Base-by-base conservation (phyloP, 2,797 vertebrate genomes). In the Holocentrus rufus region DNA sequence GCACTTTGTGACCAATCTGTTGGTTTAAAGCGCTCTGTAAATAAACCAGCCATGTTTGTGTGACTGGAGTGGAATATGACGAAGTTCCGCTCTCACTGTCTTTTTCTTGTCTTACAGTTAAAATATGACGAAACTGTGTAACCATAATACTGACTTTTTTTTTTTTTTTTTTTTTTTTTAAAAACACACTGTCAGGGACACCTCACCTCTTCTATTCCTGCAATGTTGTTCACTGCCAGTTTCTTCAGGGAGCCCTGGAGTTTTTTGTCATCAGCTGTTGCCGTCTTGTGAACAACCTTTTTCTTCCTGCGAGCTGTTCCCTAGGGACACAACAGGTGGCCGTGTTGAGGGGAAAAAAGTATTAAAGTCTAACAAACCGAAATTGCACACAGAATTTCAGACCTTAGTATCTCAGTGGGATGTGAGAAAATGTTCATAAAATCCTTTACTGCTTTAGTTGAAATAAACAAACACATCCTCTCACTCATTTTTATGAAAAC, bases 171-270 rank as follows among this genome's bases (percentile, higher is more conserved):
- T n/a, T 84, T 65, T 42, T 14, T 31, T 31, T 31, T 7, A 31
- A 7, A 7, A 31, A 46, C 23, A 14, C 31, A 53, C 20, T 25
- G 3, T 22, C 20, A 53, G 52, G 20, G n/a, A n/a, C n/a, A n/a
- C n/a, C n/a, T n/a, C n/a, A 98, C 97, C 96, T 98, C 97, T 90
- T 98, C 97, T 86, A 98, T 98, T 80, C 97, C 97, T 89, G 96
- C 96, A 88, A 98, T 98, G 74, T 98, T 98, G 91, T 98, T 98
- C 81, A 98, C 97, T 70, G 97, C 96, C 89, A 98, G 91, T 84
- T 98, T 98, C 90, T 98, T 98, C 78, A 98, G 93, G 58, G 97
- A 98, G 90, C 96, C 97, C 92, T 98, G 97, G 82, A 98, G 96
- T 90, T 98, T 98, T 92, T 98, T 98, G 92, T 98, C 97, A 89